Evolutionary conservation across 2,888 invertebrate genomes (phyloP), one percentile per base, ranked within the genome.

Genomic region (Cephus rjabovi): DNA sequence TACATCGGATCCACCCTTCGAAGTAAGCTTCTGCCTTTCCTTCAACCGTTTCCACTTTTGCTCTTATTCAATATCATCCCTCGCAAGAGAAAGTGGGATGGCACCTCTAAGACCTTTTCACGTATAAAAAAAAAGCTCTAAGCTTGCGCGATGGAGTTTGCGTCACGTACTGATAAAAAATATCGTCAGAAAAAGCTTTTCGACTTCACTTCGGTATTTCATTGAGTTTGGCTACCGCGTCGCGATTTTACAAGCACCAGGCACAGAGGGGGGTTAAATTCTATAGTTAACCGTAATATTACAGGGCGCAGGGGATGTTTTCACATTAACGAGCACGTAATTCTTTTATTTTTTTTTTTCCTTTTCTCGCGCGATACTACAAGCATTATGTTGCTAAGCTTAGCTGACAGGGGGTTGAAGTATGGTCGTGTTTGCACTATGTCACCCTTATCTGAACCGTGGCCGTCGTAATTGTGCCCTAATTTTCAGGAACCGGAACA

Each of bases 361-460:
- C 79, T 81, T 81, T 83, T 80, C 81, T 79, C 80, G 80, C 75
- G 77, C 78, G 81, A 79, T 80, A 79, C 81, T 77, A 75, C 75
- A 74, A 75, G 75, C 78, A 80, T 81, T 79, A 79, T 79, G 76
- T 76, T 79, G 77, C 76, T 78, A 74, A 78, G 81, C 75, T 79
- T 69, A 73, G 83, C 79, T 84, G 86, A 86, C 85, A 85, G 84
- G 86, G 56, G 85, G 86, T 87, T 83, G 80, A 85, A 82, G 81
- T 69, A 75, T 77, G 69, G 69, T 78, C 77, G 77, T 80, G 83
- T 84, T 85, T 81, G 83, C 82, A 75, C 80, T 81, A 82, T 82
- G 83, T 84, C 83, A 85, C 84, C 83, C 85, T 86, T 87, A 87
- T 86, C 86, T 82, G 79, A 79, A 81, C 78, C 81, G 81, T 81